phyloP scores from a whole-genome alignment of 1,140 invertebrate genomes.

The Brachionus calyciflorus region DNA sequence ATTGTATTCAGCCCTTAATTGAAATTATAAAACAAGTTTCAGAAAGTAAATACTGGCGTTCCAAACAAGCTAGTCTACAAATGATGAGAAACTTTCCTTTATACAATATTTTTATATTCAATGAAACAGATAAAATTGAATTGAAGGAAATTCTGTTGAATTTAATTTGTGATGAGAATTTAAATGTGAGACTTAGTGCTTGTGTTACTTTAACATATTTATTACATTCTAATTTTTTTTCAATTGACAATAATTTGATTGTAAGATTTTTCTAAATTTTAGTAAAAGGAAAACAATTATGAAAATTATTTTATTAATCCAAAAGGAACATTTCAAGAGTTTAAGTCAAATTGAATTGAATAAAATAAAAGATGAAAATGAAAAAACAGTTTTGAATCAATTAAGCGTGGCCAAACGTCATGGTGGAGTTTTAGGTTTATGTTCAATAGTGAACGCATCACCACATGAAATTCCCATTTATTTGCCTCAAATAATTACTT shows the following conservation, averaged over 20 bases:
- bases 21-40: constrained; percentile 5
- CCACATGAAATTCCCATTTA: constrained; percentile 83
- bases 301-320: constrained; percentile 3
- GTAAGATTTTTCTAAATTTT: background rate
- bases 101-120: background rate
- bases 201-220: constrained; percentile 77
- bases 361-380: background rate
- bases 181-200: constrained; percentile 70
- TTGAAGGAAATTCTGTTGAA: constrained; percentile 49
- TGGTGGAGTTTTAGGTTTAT: constrained; percentile 79
- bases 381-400: background rate
- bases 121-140: background rate
- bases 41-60: background rate
- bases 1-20: background rate
- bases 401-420: constrained; percentile 64
- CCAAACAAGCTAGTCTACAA: constrained; percentile 11
- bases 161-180: constrained; percentile 55
- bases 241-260: constrained; percentile 8
- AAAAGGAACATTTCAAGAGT: constrained; percentile 12
- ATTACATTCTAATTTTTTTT: constrained; percentile 68
- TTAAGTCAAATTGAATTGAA: background rate
- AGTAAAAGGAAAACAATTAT: background rate
- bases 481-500: constrained; percentile 76
- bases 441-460: constrained; percentile 79
- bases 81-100: constrained; percentile 29